Base-by-base conservation (phyloP, 2,797 vertebrate genomes). In the Pantherophis alleghaniensis region DNA sequence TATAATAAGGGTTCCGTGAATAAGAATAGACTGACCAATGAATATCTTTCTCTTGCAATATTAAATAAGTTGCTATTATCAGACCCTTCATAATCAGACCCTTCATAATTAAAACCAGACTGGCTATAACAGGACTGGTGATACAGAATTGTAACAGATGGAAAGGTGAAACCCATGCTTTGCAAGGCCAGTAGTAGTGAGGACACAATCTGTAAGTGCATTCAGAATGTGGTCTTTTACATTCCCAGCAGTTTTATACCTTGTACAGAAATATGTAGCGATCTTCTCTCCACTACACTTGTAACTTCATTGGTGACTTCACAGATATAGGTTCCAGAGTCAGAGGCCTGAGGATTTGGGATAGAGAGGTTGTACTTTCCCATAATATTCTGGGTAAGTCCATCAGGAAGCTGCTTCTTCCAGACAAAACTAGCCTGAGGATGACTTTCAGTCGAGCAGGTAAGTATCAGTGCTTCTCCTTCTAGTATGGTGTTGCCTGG, bases 291-390 rank as follows among this genome's bases (percentile, higher is more conserved):
- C 47, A 89, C 96, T 96, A 94, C 94, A 18, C 95, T 96, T 86
- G 95, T 96, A 74, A 92, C 61, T 6, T n/a, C 37, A 92, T 97
- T 97, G 11, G 86, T 94, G 90, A 32, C 95, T 96, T 97, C 96
- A 96, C 96, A 97, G 56, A 93, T 89, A 51, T 97, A 97, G 61
- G 3, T 91, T 53, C 96, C 97, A 37, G 96, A 96, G 89, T 97
- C 95, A 91, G 13, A 93, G 92, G 96, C 94, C 91, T 0, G 94
- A 55, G 93, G 90, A 91, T 0, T 57, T 18, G 95, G 91, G 94
- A 97, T 94, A 88, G 18, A 94, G 93, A 96, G 90, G 5, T 94
- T 87, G 12, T 63, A 66, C 59, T 32, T 93, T 94, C 91, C 83
- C 86, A 16, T 55, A 59, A 96, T 88, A 86, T 66, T 87, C 22